Evolutionary conservation across 2,888 invertebrate genomes (phyloP).

Genomic region (Amiota mariae): DNA sequence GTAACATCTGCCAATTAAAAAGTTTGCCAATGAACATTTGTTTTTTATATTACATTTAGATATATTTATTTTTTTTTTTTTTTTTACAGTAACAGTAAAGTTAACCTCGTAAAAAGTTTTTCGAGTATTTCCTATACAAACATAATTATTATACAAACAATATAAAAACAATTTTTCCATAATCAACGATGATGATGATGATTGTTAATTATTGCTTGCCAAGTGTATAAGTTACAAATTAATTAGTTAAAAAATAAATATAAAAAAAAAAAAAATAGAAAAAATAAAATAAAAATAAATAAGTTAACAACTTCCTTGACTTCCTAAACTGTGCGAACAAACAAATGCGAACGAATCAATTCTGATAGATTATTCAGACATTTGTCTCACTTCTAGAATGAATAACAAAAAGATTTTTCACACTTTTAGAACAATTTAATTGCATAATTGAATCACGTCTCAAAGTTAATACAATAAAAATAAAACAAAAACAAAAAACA

Average conservation of each 20-base stretch:
- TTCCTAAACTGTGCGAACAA: conserved; percentile 10
- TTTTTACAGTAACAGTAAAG: conserved; percentile 35
- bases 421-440: conserved; percentile 40
- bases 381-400: conserved; percentile 7
- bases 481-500: conserved; percentile 14
- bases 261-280: neutral
- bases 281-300: conserved; percentile 9
- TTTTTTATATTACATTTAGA: neutral
- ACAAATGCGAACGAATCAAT: conserved; percentile 1
- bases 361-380: conserved; percentile 13
- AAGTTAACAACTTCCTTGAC: conserved; percentile 47
- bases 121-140: conserved; percentile 41
- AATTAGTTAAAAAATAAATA: conserved; percentile 41
- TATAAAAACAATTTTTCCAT: neutral
- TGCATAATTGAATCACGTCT: conserved; percentile 55
- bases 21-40: neutral
- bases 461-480: conserved; percentile 22
- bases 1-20: conserved; percentile 6
- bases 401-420: conserved; percentile 42
- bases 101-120: conserved; percentile 44
- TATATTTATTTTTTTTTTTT: conserved; percentile 10
- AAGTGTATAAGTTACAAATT: conserved; percentile 46
- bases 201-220: conserved; percentile 21
- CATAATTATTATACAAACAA: conserved; percentile 6
- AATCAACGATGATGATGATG: neutral